phyloP scores from a whole-genome alignment of 1,140 invertebrate species.

The Camponotus pennsylvanicus region DNA sequence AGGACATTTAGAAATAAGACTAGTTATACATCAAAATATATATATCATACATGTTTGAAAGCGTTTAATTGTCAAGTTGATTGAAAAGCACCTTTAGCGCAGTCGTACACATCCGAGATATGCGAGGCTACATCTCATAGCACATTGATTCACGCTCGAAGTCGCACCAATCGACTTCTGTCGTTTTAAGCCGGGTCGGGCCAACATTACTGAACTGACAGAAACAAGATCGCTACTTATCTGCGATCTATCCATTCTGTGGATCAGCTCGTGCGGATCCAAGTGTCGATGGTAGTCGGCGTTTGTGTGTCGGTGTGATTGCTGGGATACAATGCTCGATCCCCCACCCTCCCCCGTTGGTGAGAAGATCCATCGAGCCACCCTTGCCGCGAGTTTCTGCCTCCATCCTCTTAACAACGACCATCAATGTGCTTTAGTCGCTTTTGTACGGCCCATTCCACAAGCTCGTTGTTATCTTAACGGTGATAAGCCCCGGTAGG shows the following conservation, averaged over 20 bases:
- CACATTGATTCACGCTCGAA: conserved; percentile 34
- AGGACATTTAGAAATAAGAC: neutral
- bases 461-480: conserved; percentile 46
- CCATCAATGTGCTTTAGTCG: conserved; percentile 61
- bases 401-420: conserved; percentile 56
- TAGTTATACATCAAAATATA: no score
- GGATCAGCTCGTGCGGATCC: conserved; percentile 45
- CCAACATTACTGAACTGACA: conserved; percentile 12
- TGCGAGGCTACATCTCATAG: conserved; percentile 25
- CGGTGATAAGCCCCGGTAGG: conserved; percentile 66
- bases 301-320: conserved; percentile 23
- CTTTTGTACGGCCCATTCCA: conserved; percentile 16
- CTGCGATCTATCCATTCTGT: conserved; percentile 60
- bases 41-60: neutral
- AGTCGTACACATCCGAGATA: neutral
- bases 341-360: neutral
- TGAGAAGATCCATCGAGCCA: conserved; percentile 44
- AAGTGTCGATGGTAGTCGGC: conserved; percentile 30
- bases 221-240: conserved; percentile 57
- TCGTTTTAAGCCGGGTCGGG: conserved; percentile 50
- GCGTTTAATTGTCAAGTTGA: conserved; percentile 30
- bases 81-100: conserved; percentile 1
- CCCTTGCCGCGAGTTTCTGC: conserved; percentile 22
- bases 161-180: conserved; percentile 52
- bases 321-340: conserved; percentile 42